phyloP scores from a whole-genome alignment of 2,888 invertebrate genomes.

The Andrena haemorrhoa region DNA sequence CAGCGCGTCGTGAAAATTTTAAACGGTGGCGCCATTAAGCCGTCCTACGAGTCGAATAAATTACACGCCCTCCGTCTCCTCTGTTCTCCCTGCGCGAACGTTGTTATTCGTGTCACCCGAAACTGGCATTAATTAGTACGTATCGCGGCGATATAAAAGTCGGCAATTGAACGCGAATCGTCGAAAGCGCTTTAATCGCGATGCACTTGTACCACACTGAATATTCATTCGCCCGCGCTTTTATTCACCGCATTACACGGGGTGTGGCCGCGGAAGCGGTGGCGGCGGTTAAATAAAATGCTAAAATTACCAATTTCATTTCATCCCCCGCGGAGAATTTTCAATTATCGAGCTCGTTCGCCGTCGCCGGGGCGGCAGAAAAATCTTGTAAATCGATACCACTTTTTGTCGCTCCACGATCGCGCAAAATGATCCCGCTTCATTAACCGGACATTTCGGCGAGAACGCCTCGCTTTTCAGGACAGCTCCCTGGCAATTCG shows the following conservation, averaged over 20 bases:
- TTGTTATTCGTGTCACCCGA: slow-evolving; percentile 18
- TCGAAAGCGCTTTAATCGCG: slow-evolving; percentile 13
- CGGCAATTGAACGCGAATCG: slow-evolving; percentile 28
- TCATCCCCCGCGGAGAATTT: background rate
- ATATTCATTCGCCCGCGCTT: slow-evolving; percentile 24
- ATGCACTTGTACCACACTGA: background rate
- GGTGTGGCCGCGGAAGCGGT: background rate
- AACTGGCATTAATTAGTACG: slow-evolving; percentile 33
- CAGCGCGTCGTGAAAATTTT: slow-evolving; percentile 17
- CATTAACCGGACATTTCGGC: slow-evolving; percentile 4
- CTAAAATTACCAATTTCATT: background rate
- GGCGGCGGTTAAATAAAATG: slow-evolving; percentile 17
- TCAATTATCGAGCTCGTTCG: background rate
- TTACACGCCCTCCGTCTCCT: background rate
- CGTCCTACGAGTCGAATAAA: slow-evolving; percentile 22
- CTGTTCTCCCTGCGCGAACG: background rate
- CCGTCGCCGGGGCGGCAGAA: background rate
- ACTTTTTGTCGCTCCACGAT: no score
- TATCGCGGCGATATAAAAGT: slow-evolving; percentile 26
- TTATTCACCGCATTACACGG: slow-evolving; percentile 1
- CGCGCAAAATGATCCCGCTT: background rate
- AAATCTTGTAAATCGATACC: slow-evolving; percentile 2
- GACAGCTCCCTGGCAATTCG: background rate
- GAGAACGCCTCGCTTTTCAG: background rate
- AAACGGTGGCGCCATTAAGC: slow-evolving; percentile 30